A percentile compares a stretch with the other conserved stretches of the same genome.
These are phyloP conservation scores for Petroica traversi DNA, from an alignment of 2,113 vertebrate genomes.

Conservation along the genomic window DNA sequence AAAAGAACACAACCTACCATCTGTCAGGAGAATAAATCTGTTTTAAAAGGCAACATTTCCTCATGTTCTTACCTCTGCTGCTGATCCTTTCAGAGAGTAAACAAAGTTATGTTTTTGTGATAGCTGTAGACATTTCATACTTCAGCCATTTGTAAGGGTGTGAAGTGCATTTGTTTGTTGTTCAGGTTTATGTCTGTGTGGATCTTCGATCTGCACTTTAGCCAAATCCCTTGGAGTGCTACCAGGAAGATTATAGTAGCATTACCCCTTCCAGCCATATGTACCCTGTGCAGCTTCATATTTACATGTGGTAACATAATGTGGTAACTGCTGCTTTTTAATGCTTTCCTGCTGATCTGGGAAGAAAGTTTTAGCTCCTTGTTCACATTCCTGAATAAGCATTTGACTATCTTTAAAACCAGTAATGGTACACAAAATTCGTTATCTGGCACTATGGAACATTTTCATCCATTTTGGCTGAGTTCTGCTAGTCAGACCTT, in stretches of 20 bases:
- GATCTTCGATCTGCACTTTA: neutral
- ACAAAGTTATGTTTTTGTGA: neutral
- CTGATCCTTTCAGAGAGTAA: neutral
- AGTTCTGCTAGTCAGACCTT: neutral
- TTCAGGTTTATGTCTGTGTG: neutral
- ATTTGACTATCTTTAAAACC: neutral
- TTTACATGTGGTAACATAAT: neutral
- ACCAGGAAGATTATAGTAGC: slow-evolving; percentile 26
- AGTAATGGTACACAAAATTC: neutral
- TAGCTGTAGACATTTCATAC: neutral
- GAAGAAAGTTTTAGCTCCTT: neutral
- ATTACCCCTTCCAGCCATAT: slow-evolving; percentile 27
- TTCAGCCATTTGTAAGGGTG: neutral
- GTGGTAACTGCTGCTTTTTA: neutral
- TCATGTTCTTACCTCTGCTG: neutral
- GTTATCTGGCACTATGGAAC: neutral
- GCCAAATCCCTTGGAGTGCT: slow-evolving; percentile 22
- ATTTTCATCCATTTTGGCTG: neutral
- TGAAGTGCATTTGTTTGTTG: neutral
- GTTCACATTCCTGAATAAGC: neutral
- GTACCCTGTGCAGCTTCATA: neutral
- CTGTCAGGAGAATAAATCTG: neutral
- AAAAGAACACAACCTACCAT: neutral
- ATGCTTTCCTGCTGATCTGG: neutral
- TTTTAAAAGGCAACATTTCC: neutral